Evolutionary conservation across 2,113 vertebrate genomes (phyloP).

Genomic region (Pelecanoides urinatrix): DNA sequence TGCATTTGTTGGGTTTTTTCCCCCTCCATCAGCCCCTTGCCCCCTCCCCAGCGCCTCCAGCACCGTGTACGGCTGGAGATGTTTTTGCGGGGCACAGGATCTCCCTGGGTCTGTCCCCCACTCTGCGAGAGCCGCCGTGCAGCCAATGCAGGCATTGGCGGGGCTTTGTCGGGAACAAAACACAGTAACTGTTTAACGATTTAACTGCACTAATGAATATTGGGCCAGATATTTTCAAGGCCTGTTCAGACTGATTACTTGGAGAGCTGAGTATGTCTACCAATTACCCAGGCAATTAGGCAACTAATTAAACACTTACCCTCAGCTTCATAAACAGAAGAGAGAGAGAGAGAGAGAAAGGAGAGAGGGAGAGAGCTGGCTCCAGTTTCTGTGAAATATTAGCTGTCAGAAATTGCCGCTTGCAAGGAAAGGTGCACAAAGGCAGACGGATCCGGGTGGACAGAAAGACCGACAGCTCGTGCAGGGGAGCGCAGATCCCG

Average conservation of each 20-base stretch:
- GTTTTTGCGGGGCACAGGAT: fast-evolving
- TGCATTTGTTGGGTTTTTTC: background rate
- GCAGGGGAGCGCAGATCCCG: fast-evolving
- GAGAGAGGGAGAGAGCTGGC: conserved; percentile 72
- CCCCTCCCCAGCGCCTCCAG: background rate
- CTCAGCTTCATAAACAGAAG: conserved; percentile 92
- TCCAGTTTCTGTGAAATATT: conserved; percentile 79
- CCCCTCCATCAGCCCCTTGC: background rate
- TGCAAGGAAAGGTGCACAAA: conserved; percentile 29
- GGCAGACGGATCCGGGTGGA: background rate
- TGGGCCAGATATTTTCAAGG: conserved; percentile 97
- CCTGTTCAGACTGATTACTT: conserved; percentile 99
- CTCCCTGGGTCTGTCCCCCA: background rate
- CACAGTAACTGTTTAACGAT: conserved; percentile 77
- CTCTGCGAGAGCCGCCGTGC: fast-evolving
- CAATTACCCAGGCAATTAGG: conserved; percentile 99
- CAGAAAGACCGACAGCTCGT: background rate
- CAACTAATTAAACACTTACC: conserved; percentile 99
- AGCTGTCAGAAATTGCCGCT: conserved; percentile 76
- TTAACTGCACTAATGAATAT: conserved; percentile 97
- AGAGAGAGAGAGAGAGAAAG: conserved; percentile 65
- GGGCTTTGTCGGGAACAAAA: conserved; percentile 71
- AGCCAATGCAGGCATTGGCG: conserved; percentile 38
- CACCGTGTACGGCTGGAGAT: fast-evolving
- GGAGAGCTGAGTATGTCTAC: conserved; percentile 98